Base-by-base conservation (phyloP, 2,888 invertebrate genomes). In the Eilema sororculum region DNA sequence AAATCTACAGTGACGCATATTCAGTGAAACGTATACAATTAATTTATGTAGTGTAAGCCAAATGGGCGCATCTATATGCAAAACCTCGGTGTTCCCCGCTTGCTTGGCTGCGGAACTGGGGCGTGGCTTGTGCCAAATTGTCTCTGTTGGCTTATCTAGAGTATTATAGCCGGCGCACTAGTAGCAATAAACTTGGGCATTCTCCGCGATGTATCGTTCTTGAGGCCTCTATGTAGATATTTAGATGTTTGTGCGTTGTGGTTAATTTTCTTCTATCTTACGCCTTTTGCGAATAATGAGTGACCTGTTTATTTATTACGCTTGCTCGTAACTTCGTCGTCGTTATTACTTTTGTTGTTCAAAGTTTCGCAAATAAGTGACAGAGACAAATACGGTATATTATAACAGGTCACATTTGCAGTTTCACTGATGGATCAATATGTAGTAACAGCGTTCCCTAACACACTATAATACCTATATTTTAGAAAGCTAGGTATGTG, bases 41-140 rank as follows among this genome's bases (percentile, higher is more conserved):
- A 94, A 94, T 94, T 91, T 91, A 93, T 92, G 91, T 89, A 90
- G 87, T 90, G 91, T 90, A 91, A 91, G 93, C 92, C 91, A 93
- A 94, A 94, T 93, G 89, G 92, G 86, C 92, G 91, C 94, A 93
- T 94, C 91, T 94, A 93, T 92, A 94, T 94, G 93, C 92, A 94
- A 93, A 94, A 93, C 90, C 93, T 92, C 90, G 87, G 91, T 90
- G 91, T 86, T 85, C 81, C 83, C 83, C 84, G 89, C 90, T 91
- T 91, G 90, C 93, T 93, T 92, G 92, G 93, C 92, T 91, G 81
- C 88, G 87, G 89, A 93, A 93, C 91, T 92, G 85, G 93, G 91
- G 87, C 93, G 91, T 87, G 88, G 90, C 89, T 90, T 90, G 93
- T 95, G 95, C 95, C 95, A 95, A 95, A 95, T 94, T 92, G 95